phyloP scores from a whole-genome alignment of 2,888 invertebrate species.

The Polydrusus pterygomalis region DNA sequence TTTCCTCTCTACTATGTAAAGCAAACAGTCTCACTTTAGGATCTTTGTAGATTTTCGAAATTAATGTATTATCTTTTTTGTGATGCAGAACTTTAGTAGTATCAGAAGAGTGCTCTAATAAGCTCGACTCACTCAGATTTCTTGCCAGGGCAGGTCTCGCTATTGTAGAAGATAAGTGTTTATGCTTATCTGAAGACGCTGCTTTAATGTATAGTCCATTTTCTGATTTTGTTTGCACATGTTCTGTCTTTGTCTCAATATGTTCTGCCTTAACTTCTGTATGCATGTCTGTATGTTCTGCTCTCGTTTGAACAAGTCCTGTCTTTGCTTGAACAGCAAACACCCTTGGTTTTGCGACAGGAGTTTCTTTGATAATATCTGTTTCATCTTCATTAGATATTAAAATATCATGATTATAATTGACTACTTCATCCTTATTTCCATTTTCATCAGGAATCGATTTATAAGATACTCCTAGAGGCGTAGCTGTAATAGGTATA shows the following conservation, averaged over 20 bases:
- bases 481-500: slow-evolving; percentile 39
- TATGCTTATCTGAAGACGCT: slow-evolving; percentile 4
- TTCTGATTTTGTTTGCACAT: background rate
- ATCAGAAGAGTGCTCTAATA: slow-evolving; percentile 57
- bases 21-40: slow-evolving; percentile 63
- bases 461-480: slow-evolving; percentile 46
- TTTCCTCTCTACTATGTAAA: slow-evolving; percentile 56
- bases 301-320: background rate
- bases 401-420: slow-evolving; percentile 29
- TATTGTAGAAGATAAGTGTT: background rate
- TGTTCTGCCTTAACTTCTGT: background rate
- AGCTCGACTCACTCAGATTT: slow-evolving; percentile 58
- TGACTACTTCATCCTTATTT: slow-evolving; percentile 13
- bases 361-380: slow-evolving; percentile 20
- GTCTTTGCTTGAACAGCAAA: slow-evolving; percentile 14
- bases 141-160: slow-evolving; percentile 44
- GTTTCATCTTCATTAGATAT: slow-evolving; percentile 19
- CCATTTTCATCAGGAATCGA: slow-evolving; percentile 38
- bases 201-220: slow-evolving; percentile 24
- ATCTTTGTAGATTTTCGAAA: slow-evolving; percentile 65
- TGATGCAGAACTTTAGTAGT: slow-evolving; percentile 56
- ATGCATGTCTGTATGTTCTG: background rate
- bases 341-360: slow-evolving; percentile 38
- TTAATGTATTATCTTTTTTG: slow-evolving; percentile 65
- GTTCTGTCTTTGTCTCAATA: background rate